Conservation (phyloP, 2,797 vertebrate genomes). For the Amniataba percoides region DNA sequence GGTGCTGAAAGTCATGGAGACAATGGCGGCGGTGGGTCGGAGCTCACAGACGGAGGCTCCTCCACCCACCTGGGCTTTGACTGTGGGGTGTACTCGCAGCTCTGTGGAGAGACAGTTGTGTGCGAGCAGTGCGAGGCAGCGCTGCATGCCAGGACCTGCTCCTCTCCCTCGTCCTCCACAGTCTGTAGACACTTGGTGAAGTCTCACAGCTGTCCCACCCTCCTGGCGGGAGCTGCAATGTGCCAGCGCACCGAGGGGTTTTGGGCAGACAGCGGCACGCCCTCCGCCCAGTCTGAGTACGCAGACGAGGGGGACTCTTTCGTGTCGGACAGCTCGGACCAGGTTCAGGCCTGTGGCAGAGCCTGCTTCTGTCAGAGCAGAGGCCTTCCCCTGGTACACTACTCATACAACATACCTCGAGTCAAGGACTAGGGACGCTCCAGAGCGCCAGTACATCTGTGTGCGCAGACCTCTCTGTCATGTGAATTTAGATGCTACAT, state of each 20-base stretch:
- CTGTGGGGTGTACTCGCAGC: slow-evolving; percentile 90
- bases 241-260: slow-evolving; percentile 89
- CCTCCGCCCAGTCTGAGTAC: slow-evolving; percentile 94
- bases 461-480: slow-evolving; percentile 57
- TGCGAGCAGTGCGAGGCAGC: slow-evolving; percentile 93
- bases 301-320: slow-evolving; percentile 97
- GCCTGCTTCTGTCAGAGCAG: slow-evolving; percentile 97
- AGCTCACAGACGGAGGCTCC: slow-evolving; percentile 81
- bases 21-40: slow-evolving; percentile 68
- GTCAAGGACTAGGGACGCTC: slow-evolving; percentile 89
- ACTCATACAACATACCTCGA: slow-evolving; percentile 93
- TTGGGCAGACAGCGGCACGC: slow-evolving; percentile 93
- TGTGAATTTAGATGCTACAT: slow-evolving; percentile 64
- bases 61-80: slow-evolving; percentile 89
- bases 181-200: slow-evolving; percentile 97
- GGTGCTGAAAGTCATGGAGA: slow-evolving; percentile 70
- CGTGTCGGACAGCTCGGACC: slow-evolving; percentile 97
- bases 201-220: slow-evolving; percentile 94
- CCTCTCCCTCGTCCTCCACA: slow-evolving; percentile 81
- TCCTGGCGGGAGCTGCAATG: slow-evolving; percentile 74
- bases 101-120: slow-evolving; percentile 88
- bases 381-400: slow-evolving; percentile 94
- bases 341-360: slow-evolving; percentile 95
- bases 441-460: slow-evolving; percentile 14
- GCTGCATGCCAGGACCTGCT: slow-evolving; percentile 88